Conservation (phyloP, 2,888 invertebrate genomes). For the Physocephala rufipes region DNA sequence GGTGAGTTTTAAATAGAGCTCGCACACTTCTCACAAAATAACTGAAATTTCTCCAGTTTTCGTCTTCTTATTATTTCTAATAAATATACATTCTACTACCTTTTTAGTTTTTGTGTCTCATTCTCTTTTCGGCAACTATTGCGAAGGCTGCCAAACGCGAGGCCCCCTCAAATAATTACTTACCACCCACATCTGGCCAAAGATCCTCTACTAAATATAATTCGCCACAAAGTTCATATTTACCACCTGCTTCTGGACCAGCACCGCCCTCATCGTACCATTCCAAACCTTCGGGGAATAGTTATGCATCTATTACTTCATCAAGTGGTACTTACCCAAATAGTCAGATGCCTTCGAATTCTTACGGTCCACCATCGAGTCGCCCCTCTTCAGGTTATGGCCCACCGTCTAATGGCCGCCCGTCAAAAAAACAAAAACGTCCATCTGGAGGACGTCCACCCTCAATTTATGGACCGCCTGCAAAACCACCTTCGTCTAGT, state of each 20-base stretch:
- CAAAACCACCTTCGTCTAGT: conserved; percentile 53
- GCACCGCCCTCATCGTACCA: conserved; percentile 47
- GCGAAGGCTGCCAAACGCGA: conserved; percentile 61
- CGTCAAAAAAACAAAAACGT: conserved; percentile 33
- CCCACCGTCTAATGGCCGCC: conserved; percentile 58
- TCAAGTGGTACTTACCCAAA: conserved; percentile 44
- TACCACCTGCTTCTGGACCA: conserved; percentile 67
- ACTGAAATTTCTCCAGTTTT: background rate
- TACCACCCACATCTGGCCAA: conserved; percentile 65
- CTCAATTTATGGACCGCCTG: conserved; percentile 50
- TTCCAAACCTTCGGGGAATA: conserved; percentile 51
- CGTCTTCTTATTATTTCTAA: conserved; percentile 10
- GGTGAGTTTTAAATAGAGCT: conserved; percentile 51
- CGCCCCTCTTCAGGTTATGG: conserved; percentile 62
- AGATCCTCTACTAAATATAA: conserved; percentile 63
- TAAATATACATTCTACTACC: conserved; percentile 29
- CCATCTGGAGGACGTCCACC: conserved; percentile 55
- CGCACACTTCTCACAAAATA: background rate
- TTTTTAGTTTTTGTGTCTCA: conserved; percentile 52
- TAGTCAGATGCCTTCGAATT: conserved; percentile 51
- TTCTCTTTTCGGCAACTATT: conserved; percentile 46
- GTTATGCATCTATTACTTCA: conserved; percentile 58
- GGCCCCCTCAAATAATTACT: conserved; percentile 61
- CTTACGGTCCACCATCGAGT: conserved; percentile 60
- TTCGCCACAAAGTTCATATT: conserved; percentile 68